Conservation (phyloP, 1,140 invertebrate species). For the Sitobion miscanthi region DNA sequence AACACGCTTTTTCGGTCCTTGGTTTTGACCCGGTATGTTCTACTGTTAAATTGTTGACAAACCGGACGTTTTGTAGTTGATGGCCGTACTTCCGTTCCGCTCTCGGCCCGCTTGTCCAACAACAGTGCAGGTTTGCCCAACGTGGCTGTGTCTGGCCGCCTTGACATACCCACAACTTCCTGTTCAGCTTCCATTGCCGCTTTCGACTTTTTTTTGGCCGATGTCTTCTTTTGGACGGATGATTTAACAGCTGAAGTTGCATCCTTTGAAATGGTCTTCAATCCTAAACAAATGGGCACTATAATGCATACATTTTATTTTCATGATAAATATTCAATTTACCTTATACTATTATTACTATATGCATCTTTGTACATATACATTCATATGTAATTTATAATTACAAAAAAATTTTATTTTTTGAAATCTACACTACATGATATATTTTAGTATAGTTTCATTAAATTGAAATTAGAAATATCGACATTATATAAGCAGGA, state of each 20-base stretch:
- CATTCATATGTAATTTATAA: too few species aligned
- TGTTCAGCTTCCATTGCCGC: background rate
- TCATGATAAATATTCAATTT: background rate
- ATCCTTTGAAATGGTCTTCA: constrained; percentile 38
- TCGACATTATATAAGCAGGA: background rate
- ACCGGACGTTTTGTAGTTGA: constrained; percentile 51
- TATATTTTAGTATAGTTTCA: background rate
- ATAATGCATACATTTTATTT: background rate
- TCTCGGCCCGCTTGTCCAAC: constrained; percentile 61
- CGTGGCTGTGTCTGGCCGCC: constrained; percentile 67
- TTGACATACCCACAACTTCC: background rate
- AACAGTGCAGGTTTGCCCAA: constrained; percentile 66
- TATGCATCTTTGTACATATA: too few species aligned
- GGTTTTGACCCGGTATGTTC: constrained; percentile 57
- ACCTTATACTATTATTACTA: too few species aligned
- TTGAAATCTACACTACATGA: background rate
- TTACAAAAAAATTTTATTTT: too few species aligned
- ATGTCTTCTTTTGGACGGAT: constrained; percentile 31
- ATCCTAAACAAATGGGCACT: background rate
- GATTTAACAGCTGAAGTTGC: constrained; percentile 41
- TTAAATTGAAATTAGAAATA: background rate
- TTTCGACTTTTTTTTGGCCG: background rate
- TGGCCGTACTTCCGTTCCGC: constrained; percentile 37
- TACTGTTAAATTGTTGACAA: constrained; percentile 37
- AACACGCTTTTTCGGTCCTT: constrained; percentile 56